These are phyloP conservation scores for Vanessa cardui DNA, from an alignment of 2,888 invertebrate genomes.

Conservation along the genomic window DNA sequence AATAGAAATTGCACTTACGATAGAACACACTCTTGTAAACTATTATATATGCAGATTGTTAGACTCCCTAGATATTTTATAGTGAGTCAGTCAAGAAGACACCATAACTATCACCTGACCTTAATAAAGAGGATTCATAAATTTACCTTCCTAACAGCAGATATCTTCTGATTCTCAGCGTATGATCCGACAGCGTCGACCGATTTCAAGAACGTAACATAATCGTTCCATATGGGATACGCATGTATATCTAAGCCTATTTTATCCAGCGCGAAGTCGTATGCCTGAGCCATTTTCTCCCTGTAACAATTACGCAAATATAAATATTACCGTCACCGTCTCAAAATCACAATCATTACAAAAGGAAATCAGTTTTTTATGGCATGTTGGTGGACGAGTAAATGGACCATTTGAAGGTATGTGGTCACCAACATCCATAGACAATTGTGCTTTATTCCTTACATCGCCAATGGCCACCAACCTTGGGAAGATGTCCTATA, in stretches of 20 bases:
- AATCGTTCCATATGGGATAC: slow-evolving; percentile 98
- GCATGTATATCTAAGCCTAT: slow-evolving; percentile 99
- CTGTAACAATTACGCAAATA: slow-evolving; percentile 74
- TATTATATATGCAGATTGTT: too few relatives aligned
- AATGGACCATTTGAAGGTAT: too few relatives aligned
- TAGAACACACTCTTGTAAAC: too few relatives aligned
- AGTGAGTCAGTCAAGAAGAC: too few relatives aligned
- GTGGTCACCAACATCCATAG: too few relatives aligned
- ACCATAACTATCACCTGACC: neutral
- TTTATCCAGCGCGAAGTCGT: slow-evolving; percentile 99
- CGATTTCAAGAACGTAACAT: slow-evolving; percentile 96
- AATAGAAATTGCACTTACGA: too few relatives aligned
- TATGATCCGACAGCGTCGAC: slow-evolving; percentile 99
- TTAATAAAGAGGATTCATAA: neutral
- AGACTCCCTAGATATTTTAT: too few relatives aligned
- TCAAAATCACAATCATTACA: neutral
- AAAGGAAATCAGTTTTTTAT: too few relatives aligned
- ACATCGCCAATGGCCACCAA: too few relatives aligned
- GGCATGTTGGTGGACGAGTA: too few relatives aligned
- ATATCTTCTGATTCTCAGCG: slow-evolving; percentile 99
- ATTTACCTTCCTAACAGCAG: slow-evolving; percentile 95
- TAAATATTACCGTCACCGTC: neutral
- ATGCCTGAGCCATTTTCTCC: slow-evolving; percentile 99
- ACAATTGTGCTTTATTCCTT: too few relatives aligned
- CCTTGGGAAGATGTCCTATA: too few relatives aligned